Conservation (phyloP, 1,140 invertebrate species). For the Ceratitis capitata region DNA sequence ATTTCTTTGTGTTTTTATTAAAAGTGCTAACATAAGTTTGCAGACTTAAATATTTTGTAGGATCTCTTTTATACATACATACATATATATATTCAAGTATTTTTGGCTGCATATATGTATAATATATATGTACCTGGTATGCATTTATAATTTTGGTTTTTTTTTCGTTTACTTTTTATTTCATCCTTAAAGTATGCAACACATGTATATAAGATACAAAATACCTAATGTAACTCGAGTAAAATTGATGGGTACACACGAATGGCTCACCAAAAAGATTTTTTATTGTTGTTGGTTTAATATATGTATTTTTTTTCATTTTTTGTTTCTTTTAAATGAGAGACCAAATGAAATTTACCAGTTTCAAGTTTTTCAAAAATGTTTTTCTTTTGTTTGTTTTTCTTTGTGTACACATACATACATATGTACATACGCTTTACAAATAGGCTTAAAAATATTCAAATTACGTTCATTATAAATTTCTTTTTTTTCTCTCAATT, state of each 20-base stretch:
- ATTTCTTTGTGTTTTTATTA: neutral
- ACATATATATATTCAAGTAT: neutral
- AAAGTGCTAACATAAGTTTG: neutral
- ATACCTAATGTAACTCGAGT: neutral
- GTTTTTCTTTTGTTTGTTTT: neutral
- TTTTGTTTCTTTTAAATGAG: no score
- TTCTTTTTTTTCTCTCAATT: neutral
- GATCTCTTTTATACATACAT: neutral
- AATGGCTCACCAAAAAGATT: neutral
- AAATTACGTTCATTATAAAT: conserved; percentile 12
- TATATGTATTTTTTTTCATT: no score
- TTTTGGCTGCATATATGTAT: neutral
- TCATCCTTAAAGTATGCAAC: neutral
- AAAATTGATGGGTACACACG: conserved; percentile 23
- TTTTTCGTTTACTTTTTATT: neutral
- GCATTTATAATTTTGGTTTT: neutral
- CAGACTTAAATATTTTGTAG: neutral
- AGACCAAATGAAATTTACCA: neutral
- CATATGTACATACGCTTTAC: neutral
- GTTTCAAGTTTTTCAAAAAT: neutral
- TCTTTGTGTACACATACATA: neutral
- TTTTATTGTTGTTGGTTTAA: no score
- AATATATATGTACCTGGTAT: neutral
- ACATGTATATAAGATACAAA: neutral
- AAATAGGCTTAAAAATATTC: conserved; percentile 24